Conservation (phyloP, 2,888 invertebrate species). For the Phanerotoma sp. region DNA sequence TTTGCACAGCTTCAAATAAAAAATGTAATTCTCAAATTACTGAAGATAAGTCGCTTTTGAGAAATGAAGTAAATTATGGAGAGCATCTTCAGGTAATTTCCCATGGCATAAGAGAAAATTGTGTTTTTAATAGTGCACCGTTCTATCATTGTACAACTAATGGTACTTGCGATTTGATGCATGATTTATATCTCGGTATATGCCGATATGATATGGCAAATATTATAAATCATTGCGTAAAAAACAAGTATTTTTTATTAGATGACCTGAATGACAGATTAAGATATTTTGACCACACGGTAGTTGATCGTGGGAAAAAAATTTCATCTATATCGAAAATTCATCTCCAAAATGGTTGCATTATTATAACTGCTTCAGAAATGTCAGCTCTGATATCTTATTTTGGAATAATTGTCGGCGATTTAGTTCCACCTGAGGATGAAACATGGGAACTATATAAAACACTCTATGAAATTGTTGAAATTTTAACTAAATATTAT, state of each 20-base stretch:
- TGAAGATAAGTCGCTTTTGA: conserved; percentile 1
- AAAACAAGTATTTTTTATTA: conserved; percentile 28
- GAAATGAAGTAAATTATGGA: conserved; percentile 15
- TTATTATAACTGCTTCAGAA: background rate
- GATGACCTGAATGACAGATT: background rate
- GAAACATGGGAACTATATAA: conserved; percentile 21
- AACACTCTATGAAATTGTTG: conserved; percentile 17
- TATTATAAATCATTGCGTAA: conserved; percentile 34
- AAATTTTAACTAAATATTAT: conserved; percentile 9
- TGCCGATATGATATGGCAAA: conserved; percentile 40
- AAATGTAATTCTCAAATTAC: background rate
- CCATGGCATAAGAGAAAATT: conserved; percentile 37
- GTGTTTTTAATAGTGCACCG: conserved; percentile 37
- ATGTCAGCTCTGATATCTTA: conserved; percentile 14
- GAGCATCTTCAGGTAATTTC: conserved; percentile 17
- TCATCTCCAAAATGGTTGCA: background rate
- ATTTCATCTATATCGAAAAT: background rate
- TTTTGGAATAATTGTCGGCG: conserved; percentile 23
- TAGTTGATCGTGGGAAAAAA: background rate
- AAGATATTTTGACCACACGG: background rate
- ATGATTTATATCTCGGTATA: conserved; percentile 42
- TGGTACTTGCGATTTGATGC: conserved; percentile 44
- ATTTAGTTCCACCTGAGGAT: conserved; percentile 21
- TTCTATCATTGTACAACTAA: conserved; percentile 42
- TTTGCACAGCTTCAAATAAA: conserved; percentile 34